Evolutionary conservation across 37 sponge, comb jelly and placozoan species (phyloP).

Genomic region (Lycopodina hypogea): DNA sequence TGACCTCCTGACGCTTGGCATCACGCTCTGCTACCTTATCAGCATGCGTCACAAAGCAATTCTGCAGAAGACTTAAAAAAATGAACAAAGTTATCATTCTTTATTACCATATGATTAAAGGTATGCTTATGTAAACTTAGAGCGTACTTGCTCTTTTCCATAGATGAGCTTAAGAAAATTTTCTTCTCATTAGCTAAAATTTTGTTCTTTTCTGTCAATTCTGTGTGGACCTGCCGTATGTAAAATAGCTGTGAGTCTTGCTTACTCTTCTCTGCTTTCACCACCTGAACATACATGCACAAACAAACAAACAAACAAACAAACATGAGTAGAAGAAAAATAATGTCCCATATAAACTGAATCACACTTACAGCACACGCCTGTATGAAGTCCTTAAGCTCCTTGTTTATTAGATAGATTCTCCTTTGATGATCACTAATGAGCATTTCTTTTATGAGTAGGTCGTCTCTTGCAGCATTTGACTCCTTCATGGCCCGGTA

Average conservation of each 20-base stretch:
- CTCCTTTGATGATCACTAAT: conserved; percentile 59
- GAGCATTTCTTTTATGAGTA: conserved; percentile 35
- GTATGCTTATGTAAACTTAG: background rate
- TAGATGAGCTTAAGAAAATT: conserved; percentile 63
- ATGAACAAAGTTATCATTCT: background rate
- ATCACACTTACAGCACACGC: conserved; percentile 50
- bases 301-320: background rate
- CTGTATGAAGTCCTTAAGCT: conserved; percentile 47
- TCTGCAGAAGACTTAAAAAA: conserved; percentile 45
- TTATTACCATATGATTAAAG: background rate
- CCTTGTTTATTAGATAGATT: conserved; percentile 41
- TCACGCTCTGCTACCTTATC: conserved; percentile 79
- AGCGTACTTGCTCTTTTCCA: conserved; percentile 55
- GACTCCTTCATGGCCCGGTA: conserved; percentile 38
- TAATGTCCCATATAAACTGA: background rate
- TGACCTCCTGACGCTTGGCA: conserved; percentile 65
- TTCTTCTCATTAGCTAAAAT: conserved; percentile 87
- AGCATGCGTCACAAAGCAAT: conserved; percentile 53
- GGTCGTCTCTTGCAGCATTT: conserved; percentile 5
- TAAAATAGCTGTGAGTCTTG: conserved; percentile 40
- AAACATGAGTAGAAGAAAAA: background rate
- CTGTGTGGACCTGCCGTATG: conserved; percentile 56
- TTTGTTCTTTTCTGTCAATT: conserved; percentile 87
- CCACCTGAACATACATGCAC: conserved; percentile 5
- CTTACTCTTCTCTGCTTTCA: conserved; percentile 76